Base-by-base conservation (phyloP, 1,140 invertebrate genomes). In the Drosophila ironensis region DNA sequence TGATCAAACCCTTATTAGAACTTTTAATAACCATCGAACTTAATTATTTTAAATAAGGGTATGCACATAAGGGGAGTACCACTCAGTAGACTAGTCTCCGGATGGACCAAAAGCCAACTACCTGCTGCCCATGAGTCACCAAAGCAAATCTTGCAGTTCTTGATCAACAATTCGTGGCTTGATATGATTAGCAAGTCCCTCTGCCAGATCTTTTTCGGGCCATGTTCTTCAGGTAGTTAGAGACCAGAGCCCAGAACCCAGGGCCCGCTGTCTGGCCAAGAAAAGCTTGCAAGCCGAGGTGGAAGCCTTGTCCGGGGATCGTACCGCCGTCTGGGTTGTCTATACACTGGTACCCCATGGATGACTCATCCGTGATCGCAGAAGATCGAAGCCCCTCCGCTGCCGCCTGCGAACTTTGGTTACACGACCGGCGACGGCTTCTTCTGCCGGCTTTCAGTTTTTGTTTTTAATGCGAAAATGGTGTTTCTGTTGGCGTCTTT, bases 131-230 rank as follows among this genome's bases (percentile, higher is more conserved):
- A 24, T 84, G 78, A 84, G 33, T 84, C 78, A 84, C 59, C 60
- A 19, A n/a, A 35, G 63, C 50, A 56, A 48, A 41, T 75, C 72
- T 75, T 52, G 48, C 51, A 72, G 47, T 67, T 60, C 8, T 14
- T 45, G 30, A 24, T 3, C 54, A 41, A 33, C 14, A 50, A 51
- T 59, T 73, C 76, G 69, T 56, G 69, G 80, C 70, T 61, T 69
- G 74, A 84, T 82, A 82, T 82, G 78, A 84, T 82, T 84, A 82
- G 78, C 78, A 74, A 78, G 64, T 73, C 41, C 30, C 47, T 38
- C 46, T 24, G 48, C 28, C 46, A n/a, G 47, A 33, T 33, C 51
- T 33, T 44, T n/a, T 61, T n/a, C n/a, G 28, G 45, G 40, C 41
- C 76, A 56, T 44, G 24, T 81, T 27, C n/a, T 27, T 64, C 72